These are phyloP conservation scores for Doris montereyensis DNA, from an alignment of 2,888 invertebrate genomes.

Conservation along the genomic window DNA sequence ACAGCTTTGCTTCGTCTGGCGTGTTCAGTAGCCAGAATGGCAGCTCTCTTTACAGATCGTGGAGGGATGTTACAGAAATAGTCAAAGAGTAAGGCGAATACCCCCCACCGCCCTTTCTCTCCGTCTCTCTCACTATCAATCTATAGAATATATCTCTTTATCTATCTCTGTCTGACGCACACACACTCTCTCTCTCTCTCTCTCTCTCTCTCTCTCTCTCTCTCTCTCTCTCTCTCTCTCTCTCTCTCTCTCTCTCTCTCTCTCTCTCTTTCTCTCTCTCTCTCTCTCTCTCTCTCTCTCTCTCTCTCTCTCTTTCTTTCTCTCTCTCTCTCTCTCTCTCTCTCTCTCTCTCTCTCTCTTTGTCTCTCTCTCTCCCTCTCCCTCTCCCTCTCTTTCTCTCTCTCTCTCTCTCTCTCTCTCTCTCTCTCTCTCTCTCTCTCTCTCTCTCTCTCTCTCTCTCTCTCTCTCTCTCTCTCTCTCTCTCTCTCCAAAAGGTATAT, in stretches of 20 bases:
- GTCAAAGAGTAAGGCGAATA: slow-evolving; percentile 38
- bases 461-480: neutral
- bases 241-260: neutral
- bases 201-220: neutral
- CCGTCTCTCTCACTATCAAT: no score
- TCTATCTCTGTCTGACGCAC: neutral
- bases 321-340: neutral
- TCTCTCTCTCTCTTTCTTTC: neutral
- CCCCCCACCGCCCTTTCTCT: no score
- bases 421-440: neutral
- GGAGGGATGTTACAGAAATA: slow-evolving; percentile 33
- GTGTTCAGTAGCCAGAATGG: slow-evolving; percentile 22
- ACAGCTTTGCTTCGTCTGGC: slow-evolving; percentile 31
- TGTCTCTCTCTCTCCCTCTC: neutral
- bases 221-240: neutral
- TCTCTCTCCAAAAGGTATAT: no score
- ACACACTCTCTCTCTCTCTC: neutral
- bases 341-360: neutral
- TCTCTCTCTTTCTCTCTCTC: neutral
- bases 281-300: neutral
- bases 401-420: neutral
- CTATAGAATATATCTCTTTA: no score
- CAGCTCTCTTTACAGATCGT: slow-evolving; percentile 4
- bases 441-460: neutral
- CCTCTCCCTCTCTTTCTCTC: neutral